phyloP scores from a whole-genome alignment of 2,113 vertebrate species.

The Charina bottae region DNA sequence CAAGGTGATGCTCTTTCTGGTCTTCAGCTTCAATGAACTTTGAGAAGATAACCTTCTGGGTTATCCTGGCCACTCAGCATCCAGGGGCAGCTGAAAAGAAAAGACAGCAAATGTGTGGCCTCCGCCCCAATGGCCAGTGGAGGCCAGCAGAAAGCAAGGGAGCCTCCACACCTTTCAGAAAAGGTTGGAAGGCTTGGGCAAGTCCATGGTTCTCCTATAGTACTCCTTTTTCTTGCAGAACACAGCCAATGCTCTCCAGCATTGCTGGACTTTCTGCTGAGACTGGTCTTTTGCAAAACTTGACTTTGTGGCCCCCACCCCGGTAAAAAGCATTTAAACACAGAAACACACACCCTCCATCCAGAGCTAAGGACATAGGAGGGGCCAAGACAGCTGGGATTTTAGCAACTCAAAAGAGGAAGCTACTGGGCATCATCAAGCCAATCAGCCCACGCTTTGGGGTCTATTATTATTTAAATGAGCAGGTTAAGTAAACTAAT shows the following conservation, averaged over 20 bases:
- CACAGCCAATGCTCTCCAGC: background rate
- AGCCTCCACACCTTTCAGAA: background rate
- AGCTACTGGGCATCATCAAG: background rate
- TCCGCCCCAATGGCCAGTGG: background rate
- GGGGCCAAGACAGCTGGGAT: background rate
- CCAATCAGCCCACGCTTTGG: background rate
- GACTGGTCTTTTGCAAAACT: background rate
- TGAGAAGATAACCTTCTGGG: background rate
- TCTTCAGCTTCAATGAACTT: background rate
- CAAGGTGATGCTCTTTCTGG: background rate
- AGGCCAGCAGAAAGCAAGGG: background rate
- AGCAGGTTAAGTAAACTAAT: constrained; percentile 3
- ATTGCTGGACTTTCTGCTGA: background rate
- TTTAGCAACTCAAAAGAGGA: constrained; percentile 12
- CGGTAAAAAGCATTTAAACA: background rate
- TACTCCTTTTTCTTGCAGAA: background rate
- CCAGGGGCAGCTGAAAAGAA: background rate
- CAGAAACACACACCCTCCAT: background rate
- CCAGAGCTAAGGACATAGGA: background rate
- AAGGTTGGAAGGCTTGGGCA: background rate
- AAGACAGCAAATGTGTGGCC: background rate
- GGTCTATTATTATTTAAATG: constrained; percentile 19
- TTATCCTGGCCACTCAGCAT: background rate
- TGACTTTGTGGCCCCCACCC: background rate
- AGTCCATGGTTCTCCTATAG: too few species aligned